Conservation (phyloP, 2,797 vertebrate genomes). For the Taeniopygia guttata region DNA sequence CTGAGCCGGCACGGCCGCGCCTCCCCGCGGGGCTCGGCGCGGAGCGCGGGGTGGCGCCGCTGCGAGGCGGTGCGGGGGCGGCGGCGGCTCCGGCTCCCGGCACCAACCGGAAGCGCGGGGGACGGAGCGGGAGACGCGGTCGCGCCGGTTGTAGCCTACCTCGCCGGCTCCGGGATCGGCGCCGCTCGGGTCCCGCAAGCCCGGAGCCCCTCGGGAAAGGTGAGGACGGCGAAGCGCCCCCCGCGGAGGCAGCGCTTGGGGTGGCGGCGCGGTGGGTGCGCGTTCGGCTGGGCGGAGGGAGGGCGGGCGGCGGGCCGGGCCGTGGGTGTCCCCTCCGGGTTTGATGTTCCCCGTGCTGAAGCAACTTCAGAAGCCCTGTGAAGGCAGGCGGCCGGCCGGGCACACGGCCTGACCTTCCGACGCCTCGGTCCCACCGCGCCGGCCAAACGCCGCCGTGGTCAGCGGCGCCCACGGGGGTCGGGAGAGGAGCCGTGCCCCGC, state of each 20-base stretch:
- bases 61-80: conserved; percentile 23
- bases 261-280: background rate
- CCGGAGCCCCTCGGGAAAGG: conserved; percentile 15
- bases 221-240: background rate
- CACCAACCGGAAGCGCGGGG: conserved; percentile 56
- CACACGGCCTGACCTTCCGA: background rate
- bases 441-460: background rate
- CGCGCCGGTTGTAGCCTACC: background rate
- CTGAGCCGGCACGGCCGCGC: background rate
- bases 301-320: background rate
- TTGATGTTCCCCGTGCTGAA: background rate
- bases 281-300: background rate
- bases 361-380: background rate
- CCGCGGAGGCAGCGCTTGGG: background rate
- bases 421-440: background rate
- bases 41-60: conserved; percentile 22
- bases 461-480: background rate
- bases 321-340: background rate
- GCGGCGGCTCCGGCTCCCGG: conserved; percentile 5
- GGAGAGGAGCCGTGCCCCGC: background rate
- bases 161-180: background rate
- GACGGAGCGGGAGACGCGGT: background rate
- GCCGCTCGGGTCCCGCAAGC: background rate
- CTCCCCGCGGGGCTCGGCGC: background rate
- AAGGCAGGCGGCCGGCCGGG: background rate